Base-by-base conservation (phyloP, 2,113 vertebrate species). In the Geococcyx californianus region DNA sequence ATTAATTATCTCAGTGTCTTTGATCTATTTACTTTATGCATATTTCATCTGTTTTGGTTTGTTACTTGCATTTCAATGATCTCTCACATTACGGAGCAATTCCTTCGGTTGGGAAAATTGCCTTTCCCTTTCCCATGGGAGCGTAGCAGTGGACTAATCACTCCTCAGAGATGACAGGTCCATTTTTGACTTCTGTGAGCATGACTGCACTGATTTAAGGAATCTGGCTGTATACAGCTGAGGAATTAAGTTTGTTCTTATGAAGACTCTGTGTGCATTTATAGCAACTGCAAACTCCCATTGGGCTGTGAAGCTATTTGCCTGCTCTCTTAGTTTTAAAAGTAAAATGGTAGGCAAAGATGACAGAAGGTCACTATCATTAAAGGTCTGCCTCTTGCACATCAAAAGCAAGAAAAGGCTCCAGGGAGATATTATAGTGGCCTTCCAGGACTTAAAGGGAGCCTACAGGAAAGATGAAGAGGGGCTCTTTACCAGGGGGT, bases 11-110 rank as follows among this genome's bases (percentile, higher is more conserved):
- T 95, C 93, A 59, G 44, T 68, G 87, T 84, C 96, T 97, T 95
- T 97, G 93, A 96, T 97, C 95, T 95, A 84, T 87, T 94, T 97
- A 79, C 84, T 96, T 90, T 66, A 69, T 8, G 33, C 95, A 95
- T 96, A 94, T 95, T 95, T 95, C 94, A 87, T 97, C 91, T 94
- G 94, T 89, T 94, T 97, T 94, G 93, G 93, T 94, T 96, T 95
- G 89, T 92, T 96, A 92, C 87, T 96, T 96, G 86, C 93, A 94
- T 96, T 92, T 94, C 93, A 94, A 82, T 95, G 89, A 93, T 96
- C 91, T 89, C 92, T 92, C 87, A 94, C 89, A 76, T 95, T 94
- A 94, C 0, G 0, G 73, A 95, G 84, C 66, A 67, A 82, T 92
- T 92, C 84, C 94, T 94, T 91, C 28, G 33, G 94, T 94, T 95